phyloP scores from a whole-genome alignment of 2,797 vertebrate genomes.

The Sparus aurata region DNA sequence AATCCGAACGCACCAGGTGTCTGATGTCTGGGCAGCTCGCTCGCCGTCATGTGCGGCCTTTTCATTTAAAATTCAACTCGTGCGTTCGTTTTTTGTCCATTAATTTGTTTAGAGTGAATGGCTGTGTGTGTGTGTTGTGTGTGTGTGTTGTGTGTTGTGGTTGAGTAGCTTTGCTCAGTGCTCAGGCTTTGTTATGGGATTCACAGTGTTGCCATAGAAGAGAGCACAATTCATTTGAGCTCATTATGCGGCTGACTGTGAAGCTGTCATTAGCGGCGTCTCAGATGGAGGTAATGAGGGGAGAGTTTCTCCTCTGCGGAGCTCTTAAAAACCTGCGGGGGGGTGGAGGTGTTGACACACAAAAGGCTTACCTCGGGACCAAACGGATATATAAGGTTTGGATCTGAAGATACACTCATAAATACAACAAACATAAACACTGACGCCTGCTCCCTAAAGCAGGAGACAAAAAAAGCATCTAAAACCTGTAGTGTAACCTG shows the following conservation, averaged over 20 bases:
- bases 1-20: slow-evolving; percentile 14
- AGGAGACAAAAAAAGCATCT: not conserved
- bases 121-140: slow-evolving; percentile 3
- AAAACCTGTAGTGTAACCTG: too few relatives aligned
- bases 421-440: not conserved
- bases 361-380: not conserved
- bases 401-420: not conserved
- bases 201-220: slow-evolving; percentile 41
- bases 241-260: slow-evolving; percentile 41
- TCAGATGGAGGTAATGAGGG: slow-evolving; percentile 33
- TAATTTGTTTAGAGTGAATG: slow-evolving; percentile 27
- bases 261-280: slow-evolving; percentile 32
- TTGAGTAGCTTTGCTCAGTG: slow-evolving; percentile 13
- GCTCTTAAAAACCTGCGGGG: slow-evolving; percentile 7
- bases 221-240: slow-evolving; percentile 39
- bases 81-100: slow-evolving; percentile 18
- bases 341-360: not conserved
- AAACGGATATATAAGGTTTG: not conserved
- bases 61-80: slow-evolving; percentile 42
- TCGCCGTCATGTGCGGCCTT: slow-evolving; percentile 3
- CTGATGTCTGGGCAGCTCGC: slow-evolving; percentile 33
- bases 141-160: slow-evolving; percentile 17
- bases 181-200: slow-evolving; percentile 32
- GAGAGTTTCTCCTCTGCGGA: slow-evolving; percentile 8
- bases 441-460: not conserved